These are phyloP conservation scores for Synanthedon andrenaeformis DNA, from an alignment of 2,888 invertebrate species.

Conservation along the genomic window DNA sequence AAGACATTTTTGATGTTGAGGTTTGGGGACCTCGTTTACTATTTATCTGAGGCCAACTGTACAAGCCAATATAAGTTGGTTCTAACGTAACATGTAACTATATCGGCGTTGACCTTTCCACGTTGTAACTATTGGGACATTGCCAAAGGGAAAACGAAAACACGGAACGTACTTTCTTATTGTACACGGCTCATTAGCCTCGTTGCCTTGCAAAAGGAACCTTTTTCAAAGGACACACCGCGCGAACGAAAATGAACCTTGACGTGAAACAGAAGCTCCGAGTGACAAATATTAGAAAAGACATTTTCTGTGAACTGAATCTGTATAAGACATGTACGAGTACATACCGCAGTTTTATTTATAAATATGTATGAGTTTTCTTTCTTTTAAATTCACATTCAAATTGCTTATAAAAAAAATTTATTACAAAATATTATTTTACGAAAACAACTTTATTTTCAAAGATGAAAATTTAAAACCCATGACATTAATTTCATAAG, in stretches of 20 bases:
- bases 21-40: no score
- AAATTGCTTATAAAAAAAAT: no score
- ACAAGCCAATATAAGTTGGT: background rate
- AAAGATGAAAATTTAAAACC: no score
- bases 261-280: slow-evolving; percentile 8
- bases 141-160: background rate
- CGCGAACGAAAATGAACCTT: slow-evolving; percentile 7
- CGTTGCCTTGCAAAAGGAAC: slow-evolving; percentile 23
- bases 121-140: background rate
- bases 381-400: no score
- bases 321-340: no score
- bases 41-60: background rate
- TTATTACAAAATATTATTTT: no score
- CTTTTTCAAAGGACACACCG: slow-evolving; percentile 28
- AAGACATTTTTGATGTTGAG: no score
- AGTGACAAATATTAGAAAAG: background rate
- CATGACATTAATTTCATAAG: no score
- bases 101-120: background rate
- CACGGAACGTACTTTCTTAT: slow-evolving; percentile 18
- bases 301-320: no score
- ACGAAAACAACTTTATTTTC: no score
- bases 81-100: background rate
- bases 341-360: no score
- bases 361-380: no score
- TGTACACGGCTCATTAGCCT: slow-evolving; percentile 41